Conservation (phyloP, 2,888 invertebrate genomes). For the Ectropis crepuscularia region DNA sequence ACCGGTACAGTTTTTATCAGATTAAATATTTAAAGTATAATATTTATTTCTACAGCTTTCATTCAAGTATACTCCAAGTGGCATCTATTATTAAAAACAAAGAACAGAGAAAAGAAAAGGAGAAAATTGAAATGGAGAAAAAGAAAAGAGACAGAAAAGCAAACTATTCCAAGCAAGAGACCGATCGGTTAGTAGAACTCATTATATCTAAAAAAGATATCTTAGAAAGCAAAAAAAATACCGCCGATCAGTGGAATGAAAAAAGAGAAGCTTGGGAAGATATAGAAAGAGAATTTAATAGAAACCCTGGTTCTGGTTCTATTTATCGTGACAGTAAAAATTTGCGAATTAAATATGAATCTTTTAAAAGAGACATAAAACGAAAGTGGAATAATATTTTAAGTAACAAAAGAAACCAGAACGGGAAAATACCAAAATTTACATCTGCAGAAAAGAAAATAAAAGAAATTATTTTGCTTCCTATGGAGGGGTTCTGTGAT, state of each 20-base stretch:
- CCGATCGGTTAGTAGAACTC: slow-evolving; percentile 14
- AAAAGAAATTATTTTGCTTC: slow-evolving; percentile 19
- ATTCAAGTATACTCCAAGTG: slow-evolving; percentile 29
- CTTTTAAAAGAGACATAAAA: slow-evolving; percentile 23
- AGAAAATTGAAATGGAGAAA: slow-evolving; percentile 16
- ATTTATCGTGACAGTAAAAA: slow-evolving; percentile 24
- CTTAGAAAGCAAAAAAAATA: slow-evolving; percentile 20
- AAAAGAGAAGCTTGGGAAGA: slow-evolving; percentile 27
- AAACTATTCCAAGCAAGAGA: slow-evolving; percentile 23
- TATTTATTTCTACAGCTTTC: slow-evolving; percentile 20
- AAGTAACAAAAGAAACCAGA: slow-evolving; percentile 2
- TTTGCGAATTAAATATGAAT: slow-evolving; percentile 21
- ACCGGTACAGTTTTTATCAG: background rate
- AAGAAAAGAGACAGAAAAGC: slow-evolving; percentile 28
- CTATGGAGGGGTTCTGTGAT: slow-evolving; percentile 23
- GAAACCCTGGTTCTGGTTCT: background rate
- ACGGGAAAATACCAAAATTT: slow-evolving; percentile 21
- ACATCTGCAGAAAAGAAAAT: slow-evolving; percentile 22
- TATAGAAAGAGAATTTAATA: slow-evolving; percentile 29
- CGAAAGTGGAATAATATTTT: slow-evolving; percentile 20
- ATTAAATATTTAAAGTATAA: background rate
- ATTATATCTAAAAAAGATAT: slow-evolving; percentile 16
- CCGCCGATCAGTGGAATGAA: slow-evolving; percentile 22
- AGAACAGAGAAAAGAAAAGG: slow-evolving; percentile 19
- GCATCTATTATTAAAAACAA: slow-evolving; percentile 30